phyloP scores from a whole-genome alignment of 2,888 invertebrate species.

The Drosophila pseudotakahashii region DNA sequence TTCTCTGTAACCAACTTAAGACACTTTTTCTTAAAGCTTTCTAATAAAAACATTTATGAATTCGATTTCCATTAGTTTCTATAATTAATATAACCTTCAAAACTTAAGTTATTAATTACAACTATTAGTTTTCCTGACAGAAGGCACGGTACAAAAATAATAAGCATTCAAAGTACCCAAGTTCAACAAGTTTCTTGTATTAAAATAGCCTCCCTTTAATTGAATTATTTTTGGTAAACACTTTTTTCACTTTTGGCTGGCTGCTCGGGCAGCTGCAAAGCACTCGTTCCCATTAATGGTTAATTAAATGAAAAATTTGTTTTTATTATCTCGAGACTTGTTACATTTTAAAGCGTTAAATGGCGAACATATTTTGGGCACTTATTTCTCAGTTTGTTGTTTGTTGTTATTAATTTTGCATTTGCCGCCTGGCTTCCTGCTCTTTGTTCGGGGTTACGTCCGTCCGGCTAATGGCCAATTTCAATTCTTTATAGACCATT shows the following conservation, averaged over 20 bases:
- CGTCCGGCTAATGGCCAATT: conserved; percentile 64
- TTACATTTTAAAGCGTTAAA: conserved; percentile 47
- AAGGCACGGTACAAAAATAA: background rate
- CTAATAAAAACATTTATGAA: background rate
- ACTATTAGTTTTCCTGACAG: background rate
- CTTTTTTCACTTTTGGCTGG: background rate
- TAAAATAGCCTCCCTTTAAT: conserved; percentile 2
- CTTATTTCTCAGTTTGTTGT: background rate
- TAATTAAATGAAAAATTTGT: conserved; percentile 20
- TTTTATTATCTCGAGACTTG: conserved; percentile 37
- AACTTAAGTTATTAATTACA: background rate
- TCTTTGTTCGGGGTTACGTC: conserved; percentile 38
- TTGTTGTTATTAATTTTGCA: conserved; percentile 31
- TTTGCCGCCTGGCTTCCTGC: conserved; percentile 32
- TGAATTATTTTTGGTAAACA: conserved; percentile 13
- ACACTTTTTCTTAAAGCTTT: background rate
- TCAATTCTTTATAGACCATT: conserved; percentile 60
- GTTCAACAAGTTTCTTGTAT: background rate
- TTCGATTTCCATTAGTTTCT: background rate
- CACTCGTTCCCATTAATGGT: conserved; percentile 8
- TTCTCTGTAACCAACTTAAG: background rate
- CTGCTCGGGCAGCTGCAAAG: conserved; percentile 2
- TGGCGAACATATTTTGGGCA: conserved; percentile 30
- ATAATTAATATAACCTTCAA: background rate
- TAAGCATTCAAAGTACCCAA: background rate